Conservation (phyloP, 2,113 vertebrate genomes). For the Dinomys branickii region DNA sequence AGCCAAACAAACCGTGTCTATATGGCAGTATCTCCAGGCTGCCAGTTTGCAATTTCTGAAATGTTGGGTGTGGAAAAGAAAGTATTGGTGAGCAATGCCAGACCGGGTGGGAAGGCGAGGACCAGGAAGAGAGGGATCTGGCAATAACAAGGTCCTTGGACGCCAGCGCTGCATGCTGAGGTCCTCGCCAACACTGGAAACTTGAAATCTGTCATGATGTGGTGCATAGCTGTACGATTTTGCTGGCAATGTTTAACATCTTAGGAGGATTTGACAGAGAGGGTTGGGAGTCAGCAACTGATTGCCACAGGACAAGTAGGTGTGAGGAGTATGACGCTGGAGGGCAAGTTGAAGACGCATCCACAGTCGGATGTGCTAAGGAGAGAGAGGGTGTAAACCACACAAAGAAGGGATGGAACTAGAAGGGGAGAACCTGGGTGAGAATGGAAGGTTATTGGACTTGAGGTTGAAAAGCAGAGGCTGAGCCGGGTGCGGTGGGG, state of each 20-base stretch:
- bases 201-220: not conserved
- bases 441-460: not conserved
- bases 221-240: constrained; percentile 12
- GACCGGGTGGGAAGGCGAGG: not conserved
- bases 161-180: not conserved
- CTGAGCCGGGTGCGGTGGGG: not conserved
- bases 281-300: not conserved
- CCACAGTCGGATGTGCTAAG: not conserved
- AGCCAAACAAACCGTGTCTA: not conserved
- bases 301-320: not conserved
- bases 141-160: not conserved
- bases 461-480: not conserved
- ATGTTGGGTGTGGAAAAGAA: constrained; percentile 32
- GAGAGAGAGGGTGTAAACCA: not conserved
- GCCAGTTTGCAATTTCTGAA: constrained; percentile 49
- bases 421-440: not conserved
- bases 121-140: constrained; percentile 2
- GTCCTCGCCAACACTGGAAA: constrained; percentile 35
- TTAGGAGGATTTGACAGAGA: not conserved
- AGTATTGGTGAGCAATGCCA: not conserved
- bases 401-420: not conserved
- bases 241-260: constrained; percentile 23
- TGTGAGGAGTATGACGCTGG: not conserved
- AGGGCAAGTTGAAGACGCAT: not conserved
- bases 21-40: constrained; percentile 33